A percentile compares a stretch with the other conserved stretches of the same genome.
Conservation (phyloP, 2,888 invertebrate genomes). For the Brachyopa scutellaris region DNA sequence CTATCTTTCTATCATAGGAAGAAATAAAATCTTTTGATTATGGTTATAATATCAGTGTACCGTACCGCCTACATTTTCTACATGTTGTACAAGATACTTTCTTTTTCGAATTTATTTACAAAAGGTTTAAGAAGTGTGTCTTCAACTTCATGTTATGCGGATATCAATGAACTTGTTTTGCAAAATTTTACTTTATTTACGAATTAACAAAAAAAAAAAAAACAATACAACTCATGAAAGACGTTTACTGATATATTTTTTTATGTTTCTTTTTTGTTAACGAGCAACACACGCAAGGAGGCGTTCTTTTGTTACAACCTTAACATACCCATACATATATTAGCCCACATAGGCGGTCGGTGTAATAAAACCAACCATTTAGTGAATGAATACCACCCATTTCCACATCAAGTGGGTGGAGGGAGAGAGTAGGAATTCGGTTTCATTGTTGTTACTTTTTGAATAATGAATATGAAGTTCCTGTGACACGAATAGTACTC, state of each 20-base stretch:
- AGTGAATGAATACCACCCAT: constrained; percentile 45
- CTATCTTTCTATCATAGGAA: neutral
- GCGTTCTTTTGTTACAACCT: constrained; percentile 5
- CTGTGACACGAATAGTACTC: neutral
- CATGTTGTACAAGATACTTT: constrained; percentile 31
- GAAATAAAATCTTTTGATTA: neutral
- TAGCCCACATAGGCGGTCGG: constrained; percentile 21
- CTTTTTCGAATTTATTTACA: constrained; percentile 1
- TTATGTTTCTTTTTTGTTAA: no score
- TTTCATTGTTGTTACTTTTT: constrained; percentile 37
- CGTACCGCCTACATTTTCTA: neutral
- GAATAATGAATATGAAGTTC: constrained; percentile 50
- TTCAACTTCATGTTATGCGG: no score
- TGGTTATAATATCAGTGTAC: constrained; percentile 7
- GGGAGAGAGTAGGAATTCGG: neutral
- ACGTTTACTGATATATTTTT: no score
- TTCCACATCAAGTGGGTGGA: neutral
- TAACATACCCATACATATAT: constrained; percentile 2
- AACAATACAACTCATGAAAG: constrained; percentile 11
- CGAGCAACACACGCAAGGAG: constrained; percentile 45
- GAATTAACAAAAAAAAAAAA: no score
- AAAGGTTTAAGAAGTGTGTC: neutral
- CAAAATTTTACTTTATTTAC: no score
- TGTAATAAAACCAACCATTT: constrained; percentile 56
- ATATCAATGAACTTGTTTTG: no score